Base-by-base conservation (phyloP, 2,113 vertebrate genomes). In the Malurus elegans region DNA sequence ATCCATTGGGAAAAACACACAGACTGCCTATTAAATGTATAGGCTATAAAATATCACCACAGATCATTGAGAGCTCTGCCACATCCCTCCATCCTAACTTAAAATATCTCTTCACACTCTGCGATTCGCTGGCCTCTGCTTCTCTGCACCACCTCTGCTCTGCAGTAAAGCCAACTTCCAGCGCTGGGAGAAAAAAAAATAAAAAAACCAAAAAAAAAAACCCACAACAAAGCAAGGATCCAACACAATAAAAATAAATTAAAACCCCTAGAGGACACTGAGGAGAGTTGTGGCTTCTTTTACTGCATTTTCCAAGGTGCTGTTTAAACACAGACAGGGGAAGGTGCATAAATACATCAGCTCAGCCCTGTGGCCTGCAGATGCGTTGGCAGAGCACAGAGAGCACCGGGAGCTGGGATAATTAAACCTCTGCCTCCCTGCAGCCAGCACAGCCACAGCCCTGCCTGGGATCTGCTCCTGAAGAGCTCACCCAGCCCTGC, bases 261-360 rank as follows among this genome's bases (percentile, higher is more conserved):
- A 81, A 94, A 91, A n/a, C 65, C 92, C 92, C 95, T 72, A 89
- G 90, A 96, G 93, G 90, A 87, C 73, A 95, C 71, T 4, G 54
- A 42, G 61, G 88, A 51, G 85, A 79, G 80, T 23, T 80, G n/a
- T 82, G 58, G 66, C 62, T 84, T 66, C 86, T 90, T 79, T 80
- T 44, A 88, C 61, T 76, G 54, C 40, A 0, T 90, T 90, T 65
- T 60, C 86, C 86, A 80, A 81, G 89, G 94, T 83, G 89, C 85
- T 94, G 93, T 93, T 95, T 95, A 94, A 96, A 95, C 79, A 89
- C 92, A 78, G 89, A 69, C 79, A 79, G 65, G 79, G 69, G 58
- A 83, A 92, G 83, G 71, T 29, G 40, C 64, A 42, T 65, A 80
- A 96, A 90, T 85, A 48, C 91, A 94, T 79, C 90, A 73, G 79